Evolutionary conservation across 2,888 invertebrate genomes (phyloP).

Genomic region (Lathronympha strigana): DNA sequence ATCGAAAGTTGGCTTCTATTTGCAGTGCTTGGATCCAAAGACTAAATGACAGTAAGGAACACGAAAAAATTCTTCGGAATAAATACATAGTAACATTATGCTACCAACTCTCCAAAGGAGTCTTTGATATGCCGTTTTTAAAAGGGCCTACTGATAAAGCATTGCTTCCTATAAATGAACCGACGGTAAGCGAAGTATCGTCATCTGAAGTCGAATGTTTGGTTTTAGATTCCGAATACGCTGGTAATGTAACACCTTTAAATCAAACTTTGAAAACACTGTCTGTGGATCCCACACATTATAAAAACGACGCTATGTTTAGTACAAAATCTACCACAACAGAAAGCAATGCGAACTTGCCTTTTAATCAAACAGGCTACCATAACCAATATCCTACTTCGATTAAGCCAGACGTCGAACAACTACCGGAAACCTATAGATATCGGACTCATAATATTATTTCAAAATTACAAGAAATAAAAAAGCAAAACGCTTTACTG

Average conservation of each 20-base stretch:
- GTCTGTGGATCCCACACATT: slow-evolving; percentile 54
- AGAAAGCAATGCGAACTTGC: slow-evolving; percentile 37
- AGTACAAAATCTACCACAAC: slow-evolving; percentile 44
- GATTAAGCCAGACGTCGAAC: slow-evolving; percentile 41
- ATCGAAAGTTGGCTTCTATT: slow-evolving; percentile 61
- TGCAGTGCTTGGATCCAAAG: slow-evolving; percentile 75
- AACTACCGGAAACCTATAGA: slow-evolving; percentile 55
- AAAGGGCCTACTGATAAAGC: slow-evolving; percentile 56
- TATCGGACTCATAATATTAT: slow-evolving; percentile 66
- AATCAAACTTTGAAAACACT: slow-evolving; percentile 52
- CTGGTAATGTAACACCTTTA: slow-evolving; percentile 55
- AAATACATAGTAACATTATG: slow-evolving; percentile 71
- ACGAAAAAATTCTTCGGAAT: slow-evolving; percentile 67
- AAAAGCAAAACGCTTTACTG: slow-evolving; percentile 67
- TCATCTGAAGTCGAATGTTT: slow-evolving; percentile 64
- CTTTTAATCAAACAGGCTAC: slow-evolving; percentile 47
- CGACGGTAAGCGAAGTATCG: slow-evolving; percentile 57
- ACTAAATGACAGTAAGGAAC: slow-evolving; percentile 59
- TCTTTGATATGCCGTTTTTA: slow-evolving; percentile 66
- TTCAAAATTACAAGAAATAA: slow-evolving; percentile 70
- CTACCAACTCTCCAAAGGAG: slow-evolving; percentile 70
- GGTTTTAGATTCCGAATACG: slow-evolving; percentile 57
- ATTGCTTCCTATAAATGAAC: slow-evolving; percentile 57
- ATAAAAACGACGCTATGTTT: slow-evolving; percentile 46
- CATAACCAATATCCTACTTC: slow-evolving; percentile 54